Percentiles rank a stretch among this genome's conserved stretches.
Conservation (phyloP, 2,888 invertebrate species). For the Drosophila emarginata region DNA sequence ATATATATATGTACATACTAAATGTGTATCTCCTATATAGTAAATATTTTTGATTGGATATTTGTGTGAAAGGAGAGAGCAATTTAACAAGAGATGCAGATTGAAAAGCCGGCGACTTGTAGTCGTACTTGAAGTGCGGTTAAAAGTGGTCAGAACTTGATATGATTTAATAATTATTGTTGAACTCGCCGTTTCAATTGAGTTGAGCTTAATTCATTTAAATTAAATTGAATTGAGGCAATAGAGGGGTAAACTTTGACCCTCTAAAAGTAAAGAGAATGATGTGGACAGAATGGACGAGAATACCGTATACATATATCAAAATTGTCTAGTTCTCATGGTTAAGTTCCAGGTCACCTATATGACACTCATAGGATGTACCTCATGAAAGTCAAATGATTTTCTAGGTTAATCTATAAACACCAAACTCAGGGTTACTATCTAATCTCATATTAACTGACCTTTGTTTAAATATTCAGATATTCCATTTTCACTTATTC, state of each 20-base stretch:
- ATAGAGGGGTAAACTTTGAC: slow-evolving; percentile 25
- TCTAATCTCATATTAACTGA: slow-evolving; percentile 9
- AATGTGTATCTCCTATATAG: too few species aligned
- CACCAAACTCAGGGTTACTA: background rate
- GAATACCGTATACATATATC: too few species aligned
- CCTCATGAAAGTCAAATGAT: slow-evolving; percentile 14
- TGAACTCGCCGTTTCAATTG: slow-evolving; percentile 42
- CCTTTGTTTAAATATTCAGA: slow-evolving; percentile 14
- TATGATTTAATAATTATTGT: slow-evolving; percentile 22
- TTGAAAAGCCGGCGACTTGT: background rate
- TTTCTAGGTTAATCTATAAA: slow-evolving; percentile 8
- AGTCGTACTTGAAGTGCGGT: slow-evolving; percentile 45
- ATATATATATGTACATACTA: background rate
- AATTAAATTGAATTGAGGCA: slow-evolving; percentile 29
- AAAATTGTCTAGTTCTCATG: slow-evolving; percentile 12
- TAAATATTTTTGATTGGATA: background rate
- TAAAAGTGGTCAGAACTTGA: slow-evolving; percentile 35
- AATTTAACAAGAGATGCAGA: slow-evolving; percentile 28
- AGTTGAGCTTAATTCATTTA: slow-evolving; percentile 24
- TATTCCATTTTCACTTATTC: slow-evolving; percentile 1
- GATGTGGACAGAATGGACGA: too few species aligned
- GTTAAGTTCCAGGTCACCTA: slow-evolving; percentile 22
- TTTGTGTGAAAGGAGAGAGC: slow-evolving; percentile 4
- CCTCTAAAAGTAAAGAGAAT: background rate
- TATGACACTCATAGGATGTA: background rate